Evolutionary conservation across 2,888 invertebrate genomes (phyloP).

Genomic region (Thyatira batis): DNA sequence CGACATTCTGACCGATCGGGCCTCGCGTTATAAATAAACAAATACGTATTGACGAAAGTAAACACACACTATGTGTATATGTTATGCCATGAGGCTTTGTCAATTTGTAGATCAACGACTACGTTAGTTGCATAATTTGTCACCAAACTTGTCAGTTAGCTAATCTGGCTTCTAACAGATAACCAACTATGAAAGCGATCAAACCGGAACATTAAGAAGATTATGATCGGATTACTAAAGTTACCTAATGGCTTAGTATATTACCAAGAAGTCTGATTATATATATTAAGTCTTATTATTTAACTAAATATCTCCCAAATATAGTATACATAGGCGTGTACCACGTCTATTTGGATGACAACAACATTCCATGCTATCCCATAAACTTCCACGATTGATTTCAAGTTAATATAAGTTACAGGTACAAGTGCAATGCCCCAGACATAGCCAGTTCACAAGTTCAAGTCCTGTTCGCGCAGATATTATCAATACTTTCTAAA

Average conservation of each 20-base stretch:
- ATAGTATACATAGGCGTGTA: too few relatives aligned
- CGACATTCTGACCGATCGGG: constrained; percentile 16
- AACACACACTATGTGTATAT: constrained; percentile 16
- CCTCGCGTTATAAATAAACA: constrained; percentile 27
- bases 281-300: not conserved
- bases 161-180: not conserved
- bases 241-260: not conserved
- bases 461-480: constrained; percentile 1
- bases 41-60: constrained; percentile 22
- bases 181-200: not conserved
- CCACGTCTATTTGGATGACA: not conserved
- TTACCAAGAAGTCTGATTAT: not conserved
- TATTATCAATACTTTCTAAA: not conserved
- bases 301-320: too few relatives aligned
- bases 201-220: constrained; percentile 4
- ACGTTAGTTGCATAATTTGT: not conserved
- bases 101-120: not conserved
- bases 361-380: not conserved
- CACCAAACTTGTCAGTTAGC: not conserved
- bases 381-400: not conserved
- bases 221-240: not conserved
- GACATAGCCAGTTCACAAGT: not conserved
- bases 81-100: not conserved
- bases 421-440: not conserved
- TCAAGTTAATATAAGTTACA: not conserved